Conservation (phyloP, 2,797 vertebrate species). For the Heliangelus exortis region DNA sequence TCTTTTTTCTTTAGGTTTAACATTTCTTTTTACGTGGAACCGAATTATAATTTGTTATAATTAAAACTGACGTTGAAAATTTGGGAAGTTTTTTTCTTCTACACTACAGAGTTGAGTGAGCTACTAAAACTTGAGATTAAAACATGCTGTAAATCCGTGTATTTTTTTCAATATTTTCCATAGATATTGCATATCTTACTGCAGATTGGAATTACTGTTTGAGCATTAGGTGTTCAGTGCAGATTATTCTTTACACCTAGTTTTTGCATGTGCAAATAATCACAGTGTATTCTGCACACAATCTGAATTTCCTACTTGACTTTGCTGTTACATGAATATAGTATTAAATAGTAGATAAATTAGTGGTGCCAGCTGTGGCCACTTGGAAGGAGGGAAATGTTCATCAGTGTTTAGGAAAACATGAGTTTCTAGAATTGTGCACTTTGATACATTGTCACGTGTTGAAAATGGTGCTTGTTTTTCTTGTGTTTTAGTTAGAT, state of each 20-base stretch:
- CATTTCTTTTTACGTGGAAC: neutral
- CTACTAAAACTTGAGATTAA: neutral
- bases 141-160: neutral
- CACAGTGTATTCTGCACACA: neutral
- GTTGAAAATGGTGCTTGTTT: neutral
- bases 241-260: neutral
- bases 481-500: neutral
- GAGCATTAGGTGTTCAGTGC: neutral
- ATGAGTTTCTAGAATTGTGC: neutral
- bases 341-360: neutral
- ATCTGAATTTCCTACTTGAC: neutral
- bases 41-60: neutral
- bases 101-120: neutral
- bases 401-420: neutral
- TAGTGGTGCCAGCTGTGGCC: conserved; percentile 11
- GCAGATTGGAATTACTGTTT: neutral
- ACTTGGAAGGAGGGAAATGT: neutral
- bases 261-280: conserved; percentile 1
- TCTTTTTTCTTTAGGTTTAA: neutral
- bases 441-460: neutral
- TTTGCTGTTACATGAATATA: neutral
- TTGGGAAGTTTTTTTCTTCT: neutral
- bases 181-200: neutral
- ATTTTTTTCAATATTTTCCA: neutral
- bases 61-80: neutral